Base-by-base conservation (phyloP, 2,797 vertebrate genomes). In the Bryconaethiops microstoma region DNA sequence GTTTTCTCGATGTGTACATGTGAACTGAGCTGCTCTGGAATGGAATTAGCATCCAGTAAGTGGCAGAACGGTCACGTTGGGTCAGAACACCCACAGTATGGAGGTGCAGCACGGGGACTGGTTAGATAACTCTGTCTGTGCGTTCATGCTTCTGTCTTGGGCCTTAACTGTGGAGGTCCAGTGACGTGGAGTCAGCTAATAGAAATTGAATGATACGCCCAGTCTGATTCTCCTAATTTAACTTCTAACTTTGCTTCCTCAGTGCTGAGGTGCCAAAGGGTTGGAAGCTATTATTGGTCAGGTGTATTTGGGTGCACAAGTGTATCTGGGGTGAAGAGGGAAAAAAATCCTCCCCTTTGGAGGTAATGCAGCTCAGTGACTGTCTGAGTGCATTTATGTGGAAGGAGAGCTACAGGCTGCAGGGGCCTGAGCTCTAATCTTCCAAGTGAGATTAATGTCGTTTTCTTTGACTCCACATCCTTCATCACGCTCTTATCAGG, bases 51-150 rank as follows among this genome's bases (percentile, higher is more conserved):
- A n/a, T n/a, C 29, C 9, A 54, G 29, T 73, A 73, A 55, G 29
- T 5, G 5, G 72, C 39, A 45, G 71, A 64, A 7, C 17, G 71
- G 75, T 81, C 71, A 81, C 10, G 62, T 55, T 64, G 57, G 25
- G 64, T 75, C 55, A 78, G 48, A 70, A 13, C 35, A 70, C n/a
- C 25, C 14, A 19, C 14, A 60, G 52, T 67, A 35, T 60, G 54
- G 25, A n/a, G 10, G n/a, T 63, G 23, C 17, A 40, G 71, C 48
- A 52, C 74, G 39, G 63, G 84, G 54, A 55, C 57, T 29, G 59
- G 50, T 80, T 74, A 25, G 77, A 67, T 80, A 70, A 80, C 48
- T 67, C 45, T 35, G 55, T 52, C 25, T 39, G 60, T 68, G 42
- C 55, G 52, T 68, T 50, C 17, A 40, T 70, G 21, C 35, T 48